Conservation (phyloP, 1,140 invertebrate species). For the Drosophila asahinai region DNA sequence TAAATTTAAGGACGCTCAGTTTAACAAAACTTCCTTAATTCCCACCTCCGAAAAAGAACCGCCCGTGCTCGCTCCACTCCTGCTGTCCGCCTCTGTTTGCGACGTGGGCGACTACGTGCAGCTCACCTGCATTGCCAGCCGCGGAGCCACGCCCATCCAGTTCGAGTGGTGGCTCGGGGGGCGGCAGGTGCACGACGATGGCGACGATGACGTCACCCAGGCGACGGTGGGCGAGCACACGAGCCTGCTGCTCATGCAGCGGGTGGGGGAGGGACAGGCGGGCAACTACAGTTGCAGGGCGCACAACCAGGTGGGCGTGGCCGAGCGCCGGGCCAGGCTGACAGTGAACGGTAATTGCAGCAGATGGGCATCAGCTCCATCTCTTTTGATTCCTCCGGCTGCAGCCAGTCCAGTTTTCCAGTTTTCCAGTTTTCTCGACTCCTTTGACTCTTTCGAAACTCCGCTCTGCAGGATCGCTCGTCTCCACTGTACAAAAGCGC, state of each 20-base stretch:
- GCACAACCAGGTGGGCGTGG: slow-evolving; percentile 90
- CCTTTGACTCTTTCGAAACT: slow-evolving; percentile 34
- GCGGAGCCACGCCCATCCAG: slow-evolving; percentile 89
- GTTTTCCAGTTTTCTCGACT: slow-evolving; percentile 24
- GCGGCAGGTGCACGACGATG: slow-evolving; percentile 67
- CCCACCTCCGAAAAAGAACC: slow-evolving; percentile 86
- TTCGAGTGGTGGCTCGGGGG: slow-evolving; percentile 89
- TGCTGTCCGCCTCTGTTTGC: slow-evolving; percentile 90
- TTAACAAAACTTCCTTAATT: background rate
- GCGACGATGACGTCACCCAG: slow-evolving; percentile 76
- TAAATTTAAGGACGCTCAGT: background rate
- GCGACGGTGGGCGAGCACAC: slow-evolving; percentile 86
- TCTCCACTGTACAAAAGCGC: slow-evolving; percentile 26
- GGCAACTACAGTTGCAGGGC: slow-evolving; percentile 93
- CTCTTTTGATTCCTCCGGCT: slow-evolving; percentile 17
- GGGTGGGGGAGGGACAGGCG: slow-evolving; percentile 88
- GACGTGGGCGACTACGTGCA: slow-evolving; percentile 91
- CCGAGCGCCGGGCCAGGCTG: slow-evolving; percentile 88
- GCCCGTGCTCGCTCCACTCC: slow-evolving; percentile 91
- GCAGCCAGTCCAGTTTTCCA: slow-evolving; percentile 39
- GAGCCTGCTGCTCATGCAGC: slow-evolving; percentile 85
- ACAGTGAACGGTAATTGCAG: slow-evolving; percentile 89
- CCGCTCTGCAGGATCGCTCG: slow-evolving; percentile 35
- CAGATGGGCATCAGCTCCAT: slow-evolving; percentile 11
- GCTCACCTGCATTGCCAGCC: slow-evolving; percentile 89